Conservation (phyloP, 2,888 invertebrate genomes). For the Melipona beecheii region DNA sequence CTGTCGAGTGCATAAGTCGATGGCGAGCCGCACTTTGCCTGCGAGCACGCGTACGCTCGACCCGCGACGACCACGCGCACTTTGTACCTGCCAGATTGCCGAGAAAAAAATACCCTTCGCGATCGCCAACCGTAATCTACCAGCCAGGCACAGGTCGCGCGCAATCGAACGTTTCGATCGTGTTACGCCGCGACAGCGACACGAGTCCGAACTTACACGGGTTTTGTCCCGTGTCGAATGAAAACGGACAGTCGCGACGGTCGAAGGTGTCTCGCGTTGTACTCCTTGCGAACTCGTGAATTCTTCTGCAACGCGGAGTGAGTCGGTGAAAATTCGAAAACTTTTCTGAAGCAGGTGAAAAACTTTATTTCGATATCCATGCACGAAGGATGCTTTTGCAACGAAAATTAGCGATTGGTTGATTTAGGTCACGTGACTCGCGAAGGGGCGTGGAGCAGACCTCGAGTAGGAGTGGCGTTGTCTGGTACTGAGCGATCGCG, state of each 20-base stretch:
- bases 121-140: conserved; percentile 26
- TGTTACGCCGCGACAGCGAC: conserved; percentile 23
- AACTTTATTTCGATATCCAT: not conserved
- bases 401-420: no score
- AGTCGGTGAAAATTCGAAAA: not conserved
- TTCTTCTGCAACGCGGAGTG: not conserved
- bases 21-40: conserved; percentile 31
- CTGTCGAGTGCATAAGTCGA: conserved; percentile 52
- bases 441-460: no score
- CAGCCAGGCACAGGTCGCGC: not conserved
- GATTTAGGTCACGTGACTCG: no score
- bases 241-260: not conserved
- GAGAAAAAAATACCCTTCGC: not conserved
- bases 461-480: no score
- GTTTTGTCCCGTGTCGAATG: not conserved
- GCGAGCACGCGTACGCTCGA: conserved; percentile 25
- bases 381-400: not conserved
- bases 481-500: no score
- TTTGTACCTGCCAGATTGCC: conserved; percentile 17
- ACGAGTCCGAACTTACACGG: conserved; percentile 4
- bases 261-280: not conserved
- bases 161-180: conserved; percentile 26
- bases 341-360: not conserved
- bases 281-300: not conserved
- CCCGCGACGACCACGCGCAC: conserved; percentile 5